phyloP scores from a whole-genome alignment of 1,140 invertebrate genomes.

The Dysdera silvatica region DNA sequence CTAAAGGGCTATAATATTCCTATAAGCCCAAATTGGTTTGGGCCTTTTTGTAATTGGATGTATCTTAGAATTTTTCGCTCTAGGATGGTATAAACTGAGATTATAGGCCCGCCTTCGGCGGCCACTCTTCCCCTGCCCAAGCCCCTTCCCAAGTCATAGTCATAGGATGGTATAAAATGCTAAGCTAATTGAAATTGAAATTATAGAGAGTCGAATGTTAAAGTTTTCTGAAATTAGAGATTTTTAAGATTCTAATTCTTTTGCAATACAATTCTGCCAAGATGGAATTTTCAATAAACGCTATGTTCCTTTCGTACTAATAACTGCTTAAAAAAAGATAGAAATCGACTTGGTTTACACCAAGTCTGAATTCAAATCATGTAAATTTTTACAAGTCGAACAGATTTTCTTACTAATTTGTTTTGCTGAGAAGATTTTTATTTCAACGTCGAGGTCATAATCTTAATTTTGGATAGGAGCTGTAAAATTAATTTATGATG shows the following conservation, averaged over 20 bases:
- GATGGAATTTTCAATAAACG: not conserved
- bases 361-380: slow-evolving; percentile 69
- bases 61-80: slow-evolving; percentile 59
- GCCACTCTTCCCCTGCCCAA: too few relatives aligned
- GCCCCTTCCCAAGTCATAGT: too few relatives aligned
- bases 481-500: slow-evolving; percentile 59
- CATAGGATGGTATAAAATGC: slow-evolving; percentile 63
- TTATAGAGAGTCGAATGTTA: slow-evolving; percentile 44
- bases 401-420: slow-evolving; percentile 57
- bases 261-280: not conserved
- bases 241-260: not conserved
- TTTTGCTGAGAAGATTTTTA: slow-evolving; percentile 56
- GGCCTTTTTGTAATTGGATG: slow-evolving; percentile 61
- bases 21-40: slow-evolving; percentile 55
- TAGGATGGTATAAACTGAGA: too few relatives aligned
- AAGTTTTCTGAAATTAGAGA: not conserved
- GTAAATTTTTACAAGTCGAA: slow-evolving; percentile 68
- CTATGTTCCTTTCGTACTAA: slow-evolving; percentile 58
- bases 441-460: slow-evolving; percentile 74
- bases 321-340: slow-evolving; percentile 54
- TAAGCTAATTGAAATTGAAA: slow-evolving; percentile 52
- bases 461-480: slow-evolving; percentile 55
- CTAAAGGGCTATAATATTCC: slow-evolving; percentile 57
- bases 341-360: slow-evolving; percentile 65
- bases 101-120: too few relatives aligned